A percentile compares a stretch with the other conserved stretches of the same genome.
Evolutionary conservation across 1,140 invertebrate species (phyloP).

Genomic region (Grapholita molesta): DNA sequence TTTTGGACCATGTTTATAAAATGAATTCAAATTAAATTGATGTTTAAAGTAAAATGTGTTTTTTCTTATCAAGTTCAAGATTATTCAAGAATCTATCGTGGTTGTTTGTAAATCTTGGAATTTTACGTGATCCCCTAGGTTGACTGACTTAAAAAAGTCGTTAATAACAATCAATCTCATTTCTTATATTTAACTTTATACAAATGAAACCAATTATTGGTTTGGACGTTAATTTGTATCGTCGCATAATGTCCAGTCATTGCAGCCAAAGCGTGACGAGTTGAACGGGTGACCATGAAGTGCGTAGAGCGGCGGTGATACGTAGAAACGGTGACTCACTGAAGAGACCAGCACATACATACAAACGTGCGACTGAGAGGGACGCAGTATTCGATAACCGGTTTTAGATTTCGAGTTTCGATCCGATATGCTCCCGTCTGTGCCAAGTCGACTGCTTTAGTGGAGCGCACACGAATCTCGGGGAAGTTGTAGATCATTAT

Average conservation of each 20-base stretch:
- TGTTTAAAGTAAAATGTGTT: not conserved
- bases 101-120: not conserved
- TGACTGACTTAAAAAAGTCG: too few relatives aligned
- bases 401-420: slow-evolving; percentile 76
- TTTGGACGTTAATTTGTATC: slow-evolving; percentile 67
- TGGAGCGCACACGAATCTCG: slow-evolving; percentile 46
- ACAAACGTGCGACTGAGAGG: slow-evolving; percentile 34
- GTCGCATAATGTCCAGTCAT: slow-evolving; percentile 64
- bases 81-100: too few relatives aligned
- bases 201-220: slow-evolving; percentile 18
- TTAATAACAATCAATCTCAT: too few relatives aligned
- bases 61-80: not conserved
- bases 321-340: slow-evolving; percentile 73
- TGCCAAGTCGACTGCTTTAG: slow-evolving; percentile 62
- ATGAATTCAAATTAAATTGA: not conserved
- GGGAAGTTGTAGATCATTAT: slow-evolving; percentile 41
- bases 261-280: slow-evolving; percentile 71
- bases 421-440: slow-evolving; percentile 75
- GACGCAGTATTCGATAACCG: slow-evolving; percentile 58
- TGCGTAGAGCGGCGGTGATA: slow-evolving; percentile 70
- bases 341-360: slow-evolving; percentile 49
- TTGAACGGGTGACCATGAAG: slow-evolving; percentile 74
- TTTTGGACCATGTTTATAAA: slow-evolving; percentile 34
- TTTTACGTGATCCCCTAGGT: too few relatives aligned
- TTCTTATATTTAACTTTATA: too few relatives aligned